A percentile compares a stretch with the other conserved stretches of the same genome.
Conservation (phyloP, 2,888 invertebrate genomes). For the Apamea sordens region DNA sequence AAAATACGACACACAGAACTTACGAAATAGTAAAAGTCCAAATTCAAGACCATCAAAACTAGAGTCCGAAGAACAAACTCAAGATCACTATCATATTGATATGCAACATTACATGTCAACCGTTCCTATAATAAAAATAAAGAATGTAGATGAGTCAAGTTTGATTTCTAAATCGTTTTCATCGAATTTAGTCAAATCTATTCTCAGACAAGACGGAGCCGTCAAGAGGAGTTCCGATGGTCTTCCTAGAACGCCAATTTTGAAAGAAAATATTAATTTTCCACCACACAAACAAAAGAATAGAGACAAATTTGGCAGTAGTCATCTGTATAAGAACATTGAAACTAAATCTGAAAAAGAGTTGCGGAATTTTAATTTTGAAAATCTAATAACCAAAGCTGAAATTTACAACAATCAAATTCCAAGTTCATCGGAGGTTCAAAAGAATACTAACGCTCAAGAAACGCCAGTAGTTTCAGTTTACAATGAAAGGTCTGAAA, state of each 20-base stretch:
- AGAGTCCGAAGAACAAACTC: conserved; percentile 77
- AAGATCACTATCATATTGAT: conserved; percentile 74
- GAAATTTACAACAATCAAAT: conserved; percentile 89
- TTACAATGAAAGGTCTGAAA: conserved; percentile 86
- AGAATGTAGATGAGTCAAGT: conserved; percentile 82
- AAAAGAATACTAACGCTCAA: conserved; percentile 82
- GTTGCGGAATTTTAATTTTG: conserved; percentile 86
- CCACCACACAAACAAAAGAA: conserved; percentile 75
- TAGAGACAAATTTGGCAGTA: conserved; percentile 75
- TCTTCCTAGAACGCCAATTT: conserved; percentile 77
- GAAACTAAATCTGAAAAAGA: conserved; percentile 81
- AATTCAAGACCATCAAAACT: conserved; percentile 70
- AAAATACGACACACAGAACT: conserved; percentile 78
- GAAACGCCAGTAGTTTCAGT: conserved; percentile 72
- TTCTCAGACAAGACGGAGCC: conserved; percentile 76
- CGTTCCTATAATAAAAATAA: conserved; percentile 84
- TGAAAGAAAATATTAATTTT: conserved; percentile 81
- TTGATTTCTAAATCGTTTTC: conserved; percentile 72
- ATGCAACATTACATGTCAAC: conserved; percentile 72
- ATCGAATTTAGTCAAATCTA: conserved; percentile 73
- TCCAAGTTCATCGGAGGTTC: conserved; percentile 84
- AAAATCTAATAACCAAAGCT: conserved; percentile 88
- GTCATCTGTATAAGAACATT: conserved; percentile 69
- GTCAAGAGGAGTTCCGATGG: conserved; percentile 83
- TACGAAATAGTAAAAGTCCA: conserved; percentile 77